These are phyloP conservation scores for Rhopilema esculentum DNA, from an alignment of 30 jellyfish, hydroid and myxozoan genomes.

Conservation along the genomic window DNA sequence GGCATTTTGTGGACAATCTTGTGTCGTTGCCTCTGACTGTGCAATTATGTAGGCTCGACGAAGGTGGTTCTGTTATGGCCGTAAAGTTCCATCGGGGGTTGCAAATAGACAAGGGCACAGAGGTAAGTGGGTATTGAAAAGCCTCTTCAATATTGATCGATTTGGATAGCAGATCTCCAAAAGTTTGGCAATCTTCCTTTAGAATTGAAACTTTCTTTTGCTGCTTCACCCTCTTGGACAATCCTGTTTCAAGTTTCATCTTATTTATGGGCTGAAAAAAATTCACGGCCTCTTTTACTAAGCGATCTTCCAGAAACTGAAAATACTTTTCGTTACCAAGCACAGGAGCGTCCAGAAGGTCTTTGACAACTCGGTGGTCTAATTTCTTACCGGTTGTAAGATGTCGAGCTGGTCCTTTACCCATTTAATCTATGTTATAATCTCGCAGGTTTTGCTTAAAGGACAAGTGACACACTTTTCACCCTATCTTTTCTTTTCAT, in stretches of 20 bases:
- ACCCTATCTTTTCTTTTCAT: too few relatives aligned
- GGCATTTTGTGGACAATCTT: constrained; percentile 12
- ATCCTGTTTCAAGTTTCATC: constrained; percentile 49
- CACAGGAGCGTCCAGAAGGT: constrained; percentile 28
- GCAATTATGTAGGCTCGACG: constrained; percentile 10
- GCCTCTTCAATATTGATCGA: constrained; percentile 41
- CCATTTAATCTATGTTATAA: constrained; percentile 30
- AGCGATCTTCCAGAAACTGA: constrained; percentile 23
- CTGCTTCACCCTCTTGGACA: constrained; percentile 8
- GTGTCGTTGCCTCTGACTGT: constrained; percentile 13
- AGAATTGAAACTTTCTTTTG: constrained; percentile 21
- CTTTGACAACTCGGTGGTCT: constrained; percentile 18
- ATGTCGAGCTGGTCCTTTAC: constrained; percentile 47
- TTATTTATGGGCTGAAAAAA: constrained; percentile 26
- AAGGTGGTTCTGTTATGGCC: constrained; percentile 1
- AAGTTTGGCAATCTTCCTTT: constrained; percentile 64
- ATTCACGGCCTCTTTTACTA: constrained; percentile 29
- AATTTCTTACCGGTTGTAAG: constrained; percentile 30
- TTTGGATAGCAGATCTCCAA: constrained; percentile 24
- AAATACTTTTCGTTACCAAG: constrained; percentile 22
- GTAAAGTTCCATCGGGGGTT: constrained; percentile 16
- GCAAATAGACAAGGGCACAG: constrained; percentile 32
- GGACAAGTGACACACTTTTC: too few relatives aligned
- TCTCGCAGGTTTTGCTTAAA: constrained; percentile 34
- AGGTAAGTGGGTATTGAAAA: constrained; percentile 34